Percentiles rank a stretch among this genome's conserved stretches.
phyloP scores from a whole-genome alignment of 2,888 invertebrate species.

The Hemistola chrysoprasaria region DNA sequence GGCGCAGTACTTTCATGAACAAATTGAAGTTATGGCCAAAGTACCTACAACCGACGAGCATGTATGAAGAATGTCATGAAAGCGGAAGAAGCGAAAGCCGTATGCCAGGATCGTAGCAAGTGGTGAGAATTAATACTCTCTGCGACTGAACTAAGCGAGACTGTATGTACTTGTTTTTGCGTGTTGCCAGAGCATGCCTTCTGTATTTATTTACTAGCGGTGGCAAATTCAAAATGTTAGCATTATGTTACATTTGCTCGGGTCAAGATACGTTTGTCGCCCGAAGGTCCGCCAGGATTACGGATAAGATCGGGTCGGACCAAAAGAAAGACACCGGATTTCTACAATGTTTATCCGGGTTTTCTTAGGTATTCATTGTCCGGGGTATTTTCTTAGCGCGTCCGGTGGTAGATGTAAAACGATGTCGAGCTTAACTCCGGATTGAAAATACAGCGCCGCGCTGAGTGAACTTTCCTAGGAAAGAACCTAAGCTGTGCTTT shows the following conservation, averaged over 20 bases:
- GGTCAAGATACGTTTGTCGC: slow-evolving; percentile 21
- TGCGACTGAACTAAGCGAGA: too few relatives aligned
- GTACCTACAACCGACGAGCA: too few relatives aligned
- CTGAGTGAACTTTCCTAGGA: background rate
- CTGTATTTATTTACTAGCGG: background rate
- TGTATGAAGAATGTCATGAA: too few relatives aligned
- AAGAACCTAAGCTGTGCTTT: too few relatives aligned
- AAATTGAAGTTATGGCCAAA: too few relatives aligned
- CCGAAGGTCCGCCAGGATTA: slow-evolving; percentile 15
- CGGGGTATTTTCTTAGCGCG: too few relatives aligned
- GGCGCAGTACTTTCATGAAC: too few relatives aligned
- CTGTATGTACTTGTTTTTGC: too few relatives aligned
- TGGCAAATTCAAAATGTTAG: slow-evolving; percentile 6
- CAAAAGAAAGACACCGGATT: slow-evolving; percentile 8
- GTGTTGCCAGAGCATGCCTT: too few relatives aligned
- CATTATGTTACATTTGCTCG: slow-evolving; percentile 12
- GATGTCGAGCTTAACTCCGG: slow-evolving; percentile 3
- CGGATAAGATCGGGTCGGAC: slow-evolving; percentile 12
- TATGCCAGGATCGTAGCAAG: too few relatives aligned
- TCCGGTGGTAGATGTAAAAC: slow-evolving; percentile 4
- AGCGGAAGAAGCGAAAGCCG: too few relatives aligned
- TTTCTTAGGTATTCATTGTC: slow-evolving; percentile 1
- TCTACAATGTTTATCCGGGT: slow-evolving; percentile 5
- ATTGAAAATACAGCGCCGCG: background rate
- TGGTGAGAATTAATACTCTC: too few relatives aligned